Conservation (phyloP, 2,113 vertebrate species). For the Calypte anna region DNA sequence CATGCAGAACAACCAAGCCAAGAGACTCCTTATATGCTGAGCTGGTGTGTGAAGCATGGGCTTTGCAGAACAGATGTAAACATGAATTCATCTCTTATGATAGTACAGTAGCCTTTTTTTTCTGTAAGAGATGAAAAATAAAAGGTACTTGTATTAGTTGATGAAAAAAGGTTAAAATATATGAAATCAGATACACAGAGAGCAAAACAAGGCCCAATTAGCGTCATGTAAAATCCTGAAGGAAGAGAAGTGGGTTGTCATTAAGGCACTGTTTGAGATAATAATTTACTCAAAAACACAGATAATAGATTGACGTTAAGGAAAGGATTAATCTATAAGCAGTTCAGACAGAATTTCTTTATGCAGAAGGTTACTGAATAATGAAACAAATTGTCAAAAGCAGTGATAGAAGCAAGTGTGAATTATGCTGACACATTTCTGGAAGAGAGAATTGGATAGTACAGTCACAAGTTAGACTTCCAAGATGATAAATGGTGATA, state of each 20-base stretch:
- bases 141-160: neutral
- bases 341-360: conserved; percentile 61
- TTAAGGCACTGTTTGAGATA: conserved; percentile 22
- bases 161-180: neutral
- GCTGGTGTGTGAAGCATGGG: neutral
- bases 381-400: conserved; percentile 67
- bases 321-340: conserved; percentile 57
- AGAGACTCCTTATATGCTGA: neutral
- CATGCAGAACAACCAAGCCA: neutral
- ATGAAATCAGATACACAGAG: neutral
- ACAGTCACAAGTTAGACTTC: conserved; percentile 38
- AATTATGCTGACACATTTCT: conserved; percentile 70
- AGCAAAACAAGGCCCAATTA: neutral
- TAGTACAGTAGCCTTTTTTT: neutral
- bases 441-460: conserved; percentile 38
- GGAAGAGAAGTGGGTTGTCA: neutral
- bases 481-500: conserved; percentile 49
- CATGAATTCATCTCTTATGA: neutral
- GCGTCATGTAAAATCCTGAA: neutral
- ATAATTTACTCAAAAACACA: conserved; percentile 43
- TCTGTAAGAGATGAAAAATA: neutral
- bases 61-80: neutral
- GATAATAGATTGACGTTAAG: conserved; percentile 57
- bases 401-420: conserved; percentile 56
- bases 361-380: conserved; percentile 59